Percentiles rank a stretch among this genome's conserved stretches.
Conservation (phyloP, 2,113 vertebrate species). For the Cynocephalus volans region DNA sequence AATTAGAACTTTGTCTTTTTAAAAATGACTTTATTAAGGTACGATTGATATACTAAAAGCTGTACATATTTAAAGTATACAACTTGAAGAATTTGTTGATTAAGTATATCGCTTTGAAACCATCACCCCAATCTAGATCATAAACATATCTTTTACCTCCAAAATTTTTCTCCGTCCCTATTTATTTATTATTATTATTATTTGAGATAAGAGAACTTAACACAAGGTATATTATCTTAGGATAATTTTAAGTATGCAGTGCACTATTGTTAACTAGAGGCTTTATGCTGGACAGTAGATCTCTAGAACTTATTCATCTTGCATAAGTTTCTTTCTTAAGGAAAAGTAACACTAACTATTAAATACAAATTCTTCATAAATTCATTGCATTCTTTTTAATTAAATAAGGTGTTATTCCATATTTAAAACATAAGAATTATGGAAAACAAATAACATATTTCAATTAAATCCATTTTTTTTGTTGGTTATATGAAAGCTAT, state of each 20-base stretch:
- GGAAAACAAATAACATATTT: neutral
- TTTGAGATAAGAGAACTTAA: neutral
- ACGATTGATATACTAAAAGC: neutral
- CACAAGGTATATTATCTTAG: neutral
- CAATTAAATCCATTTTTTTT: neutral
- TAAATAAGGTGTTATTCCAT: neutral
- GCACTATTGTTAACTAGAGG: neutral
- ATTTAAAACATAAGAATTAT: neutral
- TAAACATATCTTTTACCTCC: neutral
- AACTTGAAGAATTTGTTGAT: neutral
- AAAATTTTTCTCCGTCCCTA: neutral
- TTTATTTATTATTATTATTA: neutral
- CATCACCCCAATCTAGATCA: neutral
- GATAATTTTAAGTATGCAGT: neutral
- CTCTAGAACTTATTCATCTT: neutral
- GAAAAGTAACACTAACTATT: neutral
- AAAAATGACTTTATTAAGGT: neutral
- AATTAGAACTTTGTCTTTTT: neutral
- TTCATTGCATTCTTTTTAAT: neutral
- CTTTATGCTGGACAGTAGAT: neutral
- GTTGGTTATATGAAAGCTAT: neutral
- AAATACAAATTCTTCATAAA: neutral
- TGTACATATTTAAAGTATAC: neutral
- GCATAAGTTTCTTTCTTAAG: neutral
- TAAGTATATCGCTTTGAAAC: neutral